These are phyloP conservation scores for Oxyruncus cristatus DNA, from an alignment of 2,113 vertebrate genomes.

Conservation along the genomic window DNA sequence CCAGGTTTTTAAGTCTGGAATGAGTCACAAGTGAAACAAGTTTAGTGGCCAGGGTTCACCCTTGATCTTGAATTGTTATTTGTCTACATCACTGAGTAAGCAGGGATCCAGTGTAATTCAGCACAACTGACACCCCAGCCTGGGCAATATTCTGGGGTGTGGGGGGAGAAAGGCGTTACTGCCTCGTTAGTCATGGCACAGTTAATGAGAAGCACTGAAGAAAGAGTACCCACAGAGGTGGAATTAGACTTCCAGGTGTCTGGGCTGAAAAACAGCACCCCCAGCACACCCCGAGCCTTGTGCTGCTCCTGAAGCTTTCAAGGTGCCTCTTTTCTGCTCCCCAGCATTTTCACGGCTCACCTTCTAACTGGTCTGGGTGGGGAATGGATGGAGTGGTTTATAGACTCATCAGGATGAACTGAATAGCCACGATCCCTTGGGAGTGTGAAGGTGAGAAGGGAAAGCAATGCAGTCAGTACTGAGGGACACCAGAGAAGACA, in stretches of 20 bases:
- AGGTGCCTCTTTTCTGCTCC: neutral
- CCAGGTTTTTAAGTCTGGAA: constrained; percentile 39
- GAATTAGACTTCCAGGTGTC: neutral
- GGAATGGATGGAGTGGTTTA: neutral
- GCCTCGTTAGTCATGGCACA: neutral
- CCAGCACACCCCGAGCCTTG: neutral
- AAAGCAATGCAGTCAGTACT: neutral
- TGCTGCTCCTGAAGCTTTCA: neutral
- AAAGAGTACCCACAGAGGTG: neutral
- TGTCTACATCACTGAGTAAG: constrained; percentile 7
- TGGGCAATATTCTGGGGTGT: neutral
- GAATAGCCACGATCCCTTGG: neutral
- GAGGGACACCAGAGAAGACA: neutral
- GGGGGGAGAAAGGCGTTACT: neutral
- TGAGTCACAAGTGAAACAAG: constrained; percentile 31
- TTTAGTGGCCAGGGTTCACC: neutral
- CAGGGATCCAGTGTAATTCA: neutral
- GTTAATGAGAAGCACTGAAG: neutral
- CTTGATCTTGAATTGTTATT: constrained; percentile 26
- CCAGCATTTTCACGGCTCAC: neutral
- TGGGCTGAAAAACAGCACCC: neutral
- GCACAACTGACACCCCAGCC: neutral
- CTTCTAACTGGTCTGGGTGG: neutral
- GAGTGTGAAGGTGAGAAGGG: neutral
- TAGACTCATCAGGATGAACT: neutral